Conservation (phyloP, 2,888 invertebrate species). For the Drepana falcataria region DNA sequence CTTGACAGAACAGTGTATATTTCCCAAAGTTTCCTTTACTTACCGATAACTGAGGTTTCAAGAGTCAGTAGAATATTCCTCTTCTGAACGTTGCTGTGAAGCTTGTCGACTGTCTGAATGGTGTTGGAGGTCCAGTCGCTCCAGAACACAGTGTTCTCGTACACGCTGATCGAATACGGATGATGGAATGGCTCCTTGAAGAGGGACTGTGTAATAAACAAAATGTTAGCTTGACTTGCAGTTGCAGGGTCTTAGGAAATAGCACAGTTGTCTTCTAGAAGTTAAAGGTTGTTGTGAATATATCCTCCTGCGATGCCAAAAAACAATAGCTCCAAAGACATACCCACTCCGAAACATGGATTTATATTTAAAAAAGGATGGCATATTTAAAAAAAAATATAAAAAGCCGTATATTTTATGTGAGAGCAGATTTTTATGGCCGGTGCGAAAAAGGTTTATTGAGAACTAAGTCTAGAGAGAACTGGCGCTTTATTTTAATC, state of each 20-base stretch:
- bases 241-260: background rate
- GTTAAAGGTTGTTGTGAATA: too few species aligned
- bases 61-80: slow-evolving; percentile 33
- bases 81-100: slow-evolving; percentile 46
- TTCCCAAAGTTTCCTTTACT: background rate
- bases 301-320: too few species aligned
- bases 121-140: slow-evolving; percentile 90
- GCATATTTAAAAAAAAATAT: too few species aligned
- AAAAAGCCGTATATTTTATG: too few species aligned
- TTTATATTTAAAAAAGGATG: too few species aligned
- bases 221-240: background rate
- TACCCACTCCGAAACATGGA: too few species aligned
- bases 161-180: slow-evolving; percentile 91
- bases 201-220: slow-evolving; percentile 52
- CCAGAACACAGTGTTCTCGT: slow-evolving; percentile 94
- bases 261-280: background rate
- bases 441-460: too few species aligned
- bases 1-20: too few species aligned
- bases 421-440: too few species aligned
- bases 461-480: too few species aligned
- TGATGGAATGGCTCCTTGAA: slow-evolving; percentile 82
- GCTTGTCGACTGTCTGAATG: slow-evolving; percentile 87
- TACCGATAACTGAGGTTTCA: slow-evolving; percentile 38
- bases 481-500: too few species aligned
- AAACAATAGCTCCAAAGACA: too few species aligned